A percentile compares a stretch with the other conserved stretches of the same genome.
These are phyloP conservation scores for Lycodopsis pacificus DNA, from an alignment of 2,797 vertebrate genomes.

Conservation along the genomic window DNA sequence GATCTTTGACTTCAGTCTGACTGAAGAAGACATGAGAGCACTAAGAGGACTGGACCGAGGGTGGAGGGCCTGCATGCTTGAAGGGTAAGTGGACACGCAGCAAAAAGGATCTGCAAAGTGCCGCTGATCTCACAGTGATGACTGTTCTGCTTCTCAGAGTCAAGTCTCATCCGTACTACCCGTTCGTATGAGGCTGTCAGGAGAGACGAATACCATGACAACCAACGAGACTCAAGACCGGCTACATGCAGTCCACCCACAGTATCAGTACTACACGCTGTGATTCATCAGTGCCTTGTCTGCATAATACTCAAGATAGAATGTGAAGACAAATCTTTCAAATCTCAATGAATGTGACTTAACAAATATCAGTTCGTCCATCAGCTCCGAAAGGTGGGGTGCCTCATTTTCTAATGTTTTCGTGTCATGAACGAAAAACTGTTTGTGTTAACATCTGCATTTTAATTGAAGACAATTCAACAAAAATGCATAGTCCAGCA, in stretches of 20 bases:
- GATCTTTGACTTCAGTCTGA: slow-evolving; percentile 82
- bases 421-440: neutral
- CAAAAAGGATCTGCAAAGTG: rapidly evolving
- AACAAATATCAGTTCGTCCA: neutral
- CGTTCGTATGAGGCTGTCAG: slow-evolving; percentile 65
- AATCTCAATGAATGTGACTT: neutral
- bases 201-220: neutral
- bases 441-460: neutral
- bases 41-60: slow-evolving; percentile 80
- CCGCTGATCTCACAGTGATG: neutral
- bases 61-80: slow-evolving; percentile 69
- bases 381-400: neutral
- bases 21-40: slow-evolving; percentile 76
- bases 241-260: neutral
- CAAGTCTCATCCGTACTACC: slow-evolving; percentile 81
- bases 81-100: slow-evolving; percentile 67
- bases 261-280: neutral
- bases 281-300: neutral
- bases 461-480: neutral
- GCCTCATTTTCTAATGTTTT: neutral
- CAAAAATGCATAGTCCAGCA: neutral
- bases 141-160: slow-evolving; percentile 53
- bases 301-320: neutral
- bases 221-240: neutral
- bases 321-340: neutral